Evolutionary conservation across 2,113 vertebrate species (phyloP).

Genomic region (Dascyllus trimaculatus): DNA sequence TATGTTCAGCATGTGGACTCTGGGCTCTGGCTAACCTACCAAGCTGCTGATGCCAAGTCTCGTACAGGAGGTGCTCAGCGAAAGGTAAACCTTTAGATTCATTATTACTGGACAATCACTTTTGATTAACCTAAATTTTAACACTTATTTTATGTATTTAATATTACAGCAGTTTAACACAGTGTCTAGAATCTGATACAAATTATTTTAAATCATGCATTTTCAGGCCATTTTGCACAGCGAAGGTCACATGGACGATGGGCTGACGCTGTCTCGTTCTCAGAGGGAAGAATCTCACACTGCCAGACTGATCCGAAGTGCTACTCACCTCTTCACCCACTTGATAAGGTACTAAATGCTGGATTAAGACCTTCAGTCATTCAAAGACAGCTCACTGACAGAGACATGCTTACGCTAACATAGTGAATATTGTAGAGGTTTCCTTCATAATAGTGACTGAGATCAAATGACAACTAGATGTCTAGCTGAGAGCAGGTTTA

Average conservation of each 20-base stretch:
- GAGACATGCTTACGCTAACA: background rate
- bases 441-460: background rate
- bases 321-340: constrained; percentile 89
- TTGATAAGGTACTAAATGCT: constrained; percentile 90
- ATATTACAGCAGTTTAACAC: background rate
- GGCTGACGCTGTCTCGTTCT: constrained; percentile 92
- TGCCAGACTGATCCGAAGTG: constrained; percentile 91
- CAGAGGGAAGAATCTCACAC: constrained; percentile 94
- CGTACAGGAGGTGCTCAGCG: constrained; percentile 88
- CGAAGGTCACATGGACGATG: constrained; percentile 98
- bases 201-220: constrained; percentile 6
- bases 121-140: background rate
- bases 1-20: constrained; percentile 93
- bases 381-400: background rate
- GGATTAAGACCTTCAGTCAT: constrained; percentile 1
- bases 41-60: constrained; percentile 89
- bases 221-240: constrained; percentile 93
- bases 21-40: constrained; percentile 94
- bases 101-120: background rate
- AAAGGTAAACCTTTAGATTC: constrained; percentile 82
- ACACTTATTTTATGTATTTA: background rate
- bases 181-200: background rate
- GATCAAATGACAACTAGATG: background rate
- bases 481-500: background rate
- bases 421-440: background rate